phyloP scores from a whole-genome alignment of 1,140 invertebrate species.

The Ostrea edulis region DNA sequence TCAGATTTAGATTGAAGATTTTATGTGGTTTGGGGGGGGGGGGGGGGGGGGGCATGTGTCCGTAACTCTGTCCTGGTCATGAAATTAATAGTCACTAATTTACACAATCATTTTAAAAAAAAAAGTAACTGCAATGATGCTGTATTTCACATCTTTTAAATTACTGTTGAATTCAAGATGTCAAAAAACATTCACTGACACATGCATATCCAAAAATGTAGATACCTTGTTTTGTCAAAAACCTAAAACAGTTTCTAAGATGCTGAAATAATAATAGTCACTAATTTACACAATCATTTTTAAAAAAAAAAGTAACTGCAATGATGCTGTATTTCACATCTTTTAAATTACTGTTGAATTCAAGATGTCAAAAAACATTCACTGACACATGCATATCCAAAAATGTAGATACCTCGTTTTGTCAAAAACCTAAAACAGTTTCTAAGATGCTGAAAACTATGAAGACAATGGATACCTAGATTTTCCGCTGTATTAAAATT shows the following conservation, averaged over 20 bases:
- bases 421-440: slow-evolving; percentile 26
- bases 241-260: background rate
- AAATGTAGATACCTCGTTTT: background rate
- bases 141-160: background rate
- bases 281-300: too few relatives aligned
- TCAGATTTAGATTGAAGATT: too few relatives aligned
- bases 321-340: background rate
- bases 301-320: too few relatives aligned
- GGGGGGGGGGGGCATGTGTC: too few relatives aligned
- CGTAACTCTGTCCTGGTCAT: too few relatives aligned
- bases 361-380: background rate
- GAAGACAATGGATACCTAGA: background rate
- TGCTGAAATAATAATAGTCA: background rate
- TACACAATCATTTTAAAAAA: too few relatives aligned
- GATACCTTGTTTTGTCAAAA: slow-evolving; percentile 10
- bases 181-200: background rate
- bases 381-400: background rate
- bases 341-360: background rate
- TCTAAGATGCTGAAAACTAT: background rate
- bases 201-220: background rate
- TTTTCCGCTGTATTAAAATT: slow-evolving; percentile 24
- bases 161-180: background rate
- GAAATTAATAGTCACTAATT: too few relatives aligned
- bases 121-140: too few relatives aligned
- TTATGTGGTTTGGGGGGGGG: too few relatives aligned